Evolutionary conservation across 2,797 vertebrate genomes (phyloP), one percentile per base, ranked within the genome.

Genomic region (Acrossocheilus wenchowensis): DNA sequence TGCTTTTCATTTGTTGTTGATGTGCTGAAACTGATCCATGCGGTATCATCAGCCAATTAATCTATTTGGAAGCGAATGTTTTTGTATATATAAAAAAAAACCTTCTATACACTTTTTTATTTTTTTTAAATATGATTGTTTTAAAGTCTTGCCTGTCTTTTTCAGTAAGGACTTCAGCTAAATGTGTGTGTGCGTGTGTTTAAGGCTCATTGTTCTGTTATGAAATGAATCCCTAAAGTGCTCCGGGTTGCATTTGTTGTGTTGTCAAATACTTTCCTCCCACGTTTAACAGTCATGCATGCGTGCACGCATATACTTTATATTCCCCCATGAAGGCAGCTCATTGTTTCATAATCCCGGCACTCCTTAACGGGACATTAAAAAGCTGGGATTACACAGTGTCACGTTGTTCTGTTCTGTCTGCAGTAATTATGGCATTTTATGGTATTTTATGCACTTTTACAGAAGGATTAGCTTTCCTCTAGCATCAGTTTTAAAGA

Each of bases 311-410:
- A 54, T 39, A 50, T 62, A 64, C 69, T 89, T 88, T 86, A 88
- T 89, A 86, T 86, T 84, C 82, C 45, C 43, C 60, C 68, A n/a
- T 72, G 83, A 86, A 88, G 74, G 78, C 34, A 54, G 78, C 81
- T 88, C 84, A 91, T 89, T 90, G 87, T 91, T 82, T 89, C 39
- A 9, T 90, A 91, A 92, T 88, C 90, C 89, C 81, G 80, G 74
- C 69, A 50, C 88, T 88, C 81, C 86, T 87, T 82, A 87, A 90
- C 11, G 23, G 60, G 30, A 90, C 87, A 79, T 89, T 84, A 87
- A 88, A 87, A 88, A 82, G 75, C 45, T 30, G 64, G 88, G 90
- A 90, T 91, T 91, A 90, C 78, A 74, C 66, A 43, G 81, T 81
- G 74, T 60, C 78, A 83, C 54, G 26, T 85, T 89, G 83, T 90